Conservation (phyloP, 2,888 invertebrate genomes). For the Lordiphosa andalusiaca region DNA sequence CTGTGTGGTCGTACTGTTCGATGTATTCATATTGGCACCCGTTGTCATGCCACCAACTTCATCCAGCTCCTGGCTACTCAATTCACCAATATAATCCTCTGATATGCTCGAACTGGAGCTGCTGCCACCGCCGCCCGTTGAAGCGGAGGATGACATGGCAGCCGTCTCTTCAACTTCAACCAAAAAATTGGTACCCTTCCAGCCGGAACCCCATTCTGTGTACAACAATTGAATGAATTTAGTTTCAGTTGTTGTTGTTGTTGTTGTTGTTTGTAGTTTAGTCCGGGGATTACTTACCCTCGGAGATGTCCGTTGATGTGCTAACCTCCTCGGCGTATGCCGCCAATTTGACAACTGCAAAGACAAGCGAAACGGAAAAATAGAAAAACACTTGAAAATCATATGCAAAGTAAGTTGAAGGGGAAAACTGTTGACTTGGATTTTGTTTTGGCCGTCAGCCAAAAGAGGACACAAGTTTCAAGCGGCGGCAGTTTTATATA, state of each 20-base stretch:
- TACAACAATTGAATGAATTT: no score
- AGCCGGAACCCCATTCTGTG: slow-evolving; percentile 80
- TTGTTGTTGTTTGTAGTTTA: slow-evolving; percentile 1
- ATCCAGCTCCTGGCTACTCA: slow-evolving; percentile 61
- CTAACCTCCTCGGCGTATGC: slow-evolving; percentile 67
- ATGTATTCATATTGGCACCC: slow-evolving; percentile 38
- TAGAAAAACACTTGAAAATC: slow-evolving; percentile 1
- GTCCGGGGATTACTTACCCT: slow-evolving; percentile 61
- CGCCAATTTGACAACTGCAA: slow-evolving; percentile 76
- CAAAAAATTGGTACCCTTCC: slow-evolving; percentile 78
- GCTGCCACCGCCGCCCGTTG: slow-evolving; percentile 22
- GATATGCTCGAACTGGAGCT: slow-evolving; percentile 42
- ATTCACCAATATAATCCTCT: slow-evolving; percentile 57
- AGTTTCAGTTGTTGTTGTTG: background rate
- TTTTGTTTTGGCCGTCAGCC: no score
- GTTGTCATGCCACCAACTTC: slow-evolving; percentile 30
- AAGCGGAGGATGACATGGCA: slow-evolving; percentile 49
- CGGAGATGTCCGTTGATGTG: slow-evolving; percentile 74
- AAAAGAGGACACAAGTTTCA: no score
- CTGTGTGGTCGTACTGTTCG: slow-evolving; percentile 56
- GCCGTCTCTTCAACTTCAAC: slow-evolving; percentile 79
- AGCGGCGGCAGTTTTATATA: no score
- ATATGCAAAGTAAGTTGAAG: slow-evolving; percentile 8
- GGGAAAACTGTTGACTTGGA: slow-evolving; percentile 17
- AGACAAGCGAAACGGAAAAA: slow-evolving; percentile 3